A percentile compares a stretch with the other conserved stretches of the same genome.
phyloP scores from a whole-genome alignment of 2,113 vertebrate genomes.

The Cavia aperea region DNA sequence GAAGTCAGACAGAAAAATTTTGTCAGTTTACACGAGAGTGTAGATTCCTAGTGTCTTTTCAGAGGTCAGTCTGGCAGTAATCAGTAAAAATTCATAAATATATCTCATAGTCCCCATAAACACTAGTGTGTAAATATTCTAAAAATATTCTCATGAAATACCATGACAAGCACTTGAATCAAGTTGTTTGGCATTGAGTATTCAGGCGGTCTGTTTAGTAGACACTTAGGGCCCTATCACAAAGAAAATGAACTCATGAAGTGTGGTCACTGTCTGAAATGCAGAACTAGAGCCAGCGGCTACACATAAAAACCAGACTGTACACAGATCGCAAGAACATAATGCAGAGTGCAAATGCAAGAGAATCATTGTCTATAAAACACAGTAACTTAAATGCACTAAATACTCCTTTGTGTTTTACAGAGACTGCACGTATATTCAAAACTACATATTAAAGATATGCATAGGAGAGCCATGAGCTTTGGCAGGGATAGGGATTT shows the following conservation, averaged over 20 bases:
- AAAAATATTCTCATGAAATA: background rate
- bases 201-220: background rate
- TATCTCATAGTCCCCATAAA: background rate
- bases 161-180: background rate
- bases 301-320: background rate
- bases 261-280: background rate
- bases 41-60: background rate
- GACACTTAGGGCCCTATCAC: background rate
- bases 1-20: background rate
- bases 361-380: background rate
- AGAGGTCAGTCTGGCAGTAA: background rate
- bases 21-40: background rate
- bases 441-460: background rate
- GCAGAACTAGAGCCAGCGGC: background rate
- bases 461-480: background rate
- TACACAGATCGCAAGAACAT: background rate
- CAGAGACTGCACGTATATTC: background rate
- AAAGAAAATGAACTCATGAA: background rate
- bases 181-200: background rate
- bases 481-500: background rate
- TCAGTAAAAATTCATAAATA: background rate
- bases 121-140: background rate
- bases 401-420: background rate
- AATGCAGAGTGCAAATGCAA: background rate
- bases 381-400: background rate